Conservation (phyloP, 2,797 vertebrate species). For the Myotis vivesi region DNA sequence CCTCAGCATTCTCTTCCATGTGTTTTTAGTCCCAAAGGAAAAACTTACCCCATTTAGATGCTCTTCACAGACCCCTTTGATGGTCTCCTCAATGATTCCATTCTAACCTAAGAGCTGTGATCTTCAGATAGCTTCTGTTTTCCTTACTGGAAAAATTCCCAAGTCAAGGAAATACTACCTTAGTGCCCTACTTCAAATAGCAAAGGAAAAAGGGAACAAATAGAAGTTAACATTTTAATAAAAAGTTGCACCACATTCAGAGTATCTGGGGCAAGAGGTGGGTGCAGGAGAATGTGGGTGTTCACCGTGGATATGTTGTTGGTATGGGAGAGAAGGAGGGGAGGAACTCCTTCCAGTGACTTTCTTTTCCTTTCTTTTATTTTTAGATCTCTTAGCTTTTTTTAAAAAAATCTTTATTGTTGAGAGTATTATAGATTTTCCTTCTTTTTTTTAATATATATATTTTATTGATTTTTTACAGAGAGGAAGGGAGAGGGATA, state of each 20-base stretch:
- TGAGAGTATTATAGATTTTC: too few species aligned
- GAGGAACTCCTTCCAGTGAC: background rate
- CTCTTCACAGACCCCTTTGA: background rate
- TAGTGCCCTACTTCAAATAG: slow-evolving; percentile 10
- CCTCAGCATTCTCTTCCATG: background rate
- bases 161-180: background rate
- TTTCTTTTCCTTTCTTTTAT: background rate
- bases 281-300: background rate
- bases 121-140: background rate
- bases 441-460: too few species aligned
- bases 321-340: too few species aligned
- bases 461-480: too few species aligned
- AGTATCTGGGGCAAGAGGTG: background rate
- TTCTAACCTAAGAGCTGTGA: background rate
- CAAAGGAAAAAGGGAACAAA: background rate
- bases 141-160: slow-evolving; percentile 16
- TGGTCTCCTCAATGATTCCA: background rate
- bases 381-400: too few species aligned
- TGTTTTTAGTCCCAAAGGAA: background rate
- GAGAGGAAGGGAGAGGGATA: too few species aligned
- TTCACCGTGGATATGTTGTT: background rate
- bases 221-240: background rate
- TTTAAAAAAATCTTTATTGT: too few species aligned
- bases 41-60: background rate
- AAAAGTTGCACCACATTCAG: background rate